Evolutionary conservation across 2,888 invertebrate genomes (phyloP).

Genomic region (Eristalinus aeneus): DNA sequence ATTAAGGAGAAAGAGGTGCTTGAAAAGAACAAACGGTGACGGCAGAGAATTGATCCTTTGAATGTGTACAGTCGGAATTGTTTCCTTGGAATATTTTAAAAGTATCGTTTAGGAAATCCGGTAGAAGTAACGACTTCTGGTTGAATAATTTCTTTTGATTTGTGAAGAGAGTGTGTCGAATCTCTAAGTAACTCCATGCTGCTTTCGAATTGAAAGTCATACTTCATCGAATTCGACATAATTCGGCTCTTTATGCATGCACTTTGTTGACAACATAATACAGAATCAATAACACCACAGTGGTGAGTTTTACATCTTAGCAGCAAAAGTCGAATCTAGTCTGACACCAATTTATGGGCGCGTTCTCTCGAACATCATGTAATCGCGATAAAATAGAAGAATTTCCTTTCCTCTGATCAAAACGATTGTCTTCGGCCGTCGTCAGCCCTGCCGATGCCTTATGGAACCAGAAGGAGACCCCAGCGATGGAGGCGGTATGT

Average conservation of each 20-base stretch:
- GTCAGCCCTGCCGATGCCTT: neutral
- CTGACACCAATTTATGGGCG: slow-evolving; percentile 41
- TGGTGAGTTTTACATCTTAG: neutral
- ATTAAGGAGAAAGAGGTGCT: neutral
- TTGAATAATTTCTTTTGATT: neutral
- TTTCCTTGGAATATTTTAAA: neutral
- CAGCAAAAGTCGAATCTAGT: neutral
- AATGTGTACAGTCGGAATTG: neutral
- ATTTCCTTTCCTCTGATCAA: slow-evolving; percentile 15
- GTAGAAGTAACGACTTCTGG: neutral
- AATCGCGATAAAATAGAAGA: slow-evolving; percentile 54
- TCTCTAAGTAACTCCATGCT: neutral
- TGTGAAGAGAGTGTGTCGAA: neutral
- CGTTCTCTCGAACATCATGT: slow-evolving; percentile 36
- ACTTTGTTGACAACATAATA: neutral
- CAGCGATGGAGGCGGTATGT: neutral
- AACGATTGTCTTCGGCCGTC: slow-evolving; percentile 5
- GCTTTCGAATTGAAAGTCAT: neutral
- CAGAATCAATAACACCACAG: neutral
- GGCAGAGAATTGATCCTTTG: neutral
- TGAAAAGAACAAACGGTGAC: neutral
- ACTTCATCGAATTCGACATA: neutral
- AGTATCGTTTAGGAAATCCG: neutral
- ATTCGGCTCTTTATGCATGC: neutral
- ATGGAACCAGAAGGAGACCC: too few relatives aligned